Base-by-base conservation (phyloP, 1,140 invertebrate species). In the Lucilia sericata region DNA sequence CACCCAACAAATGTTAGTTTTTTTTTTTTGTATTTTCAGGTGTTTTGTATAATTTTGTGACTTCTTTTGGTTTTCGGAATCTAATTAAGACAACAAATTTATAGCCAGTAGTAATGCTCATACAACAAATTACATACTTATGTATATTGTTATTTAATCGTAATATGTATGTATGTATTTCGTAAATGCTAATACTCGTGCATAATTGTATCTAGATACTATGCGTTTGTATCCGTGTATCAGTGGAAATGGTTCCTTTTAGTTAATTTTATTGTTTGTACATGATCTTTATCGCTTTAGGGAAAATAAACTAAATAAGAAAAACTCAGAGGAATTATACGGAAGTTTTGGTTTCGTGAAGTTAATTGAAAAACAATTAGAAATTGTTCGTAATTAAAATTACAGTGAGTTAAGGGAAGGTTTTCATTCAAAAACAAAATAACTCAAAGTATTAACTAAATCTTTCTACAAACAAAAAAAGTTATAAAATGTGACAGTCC, bases 361-460 rank as follows among this genome's bases (percentile, higher is more conserved):
- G 10, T 17, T 70, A 82, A 82, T 82, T 82, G 51, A 82, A 82
- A 82, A 30, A 36, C 82, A 82, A 82, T 82, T 47, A 25, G n/a
- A 80, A 49, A 51, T 80, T 21, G 19, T 25, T 70, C 8, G 65
- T 25, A 70, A 70, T 70, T 21, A 70, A 70, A 70, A 70, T 12
- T 19, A 70, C 65, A 21, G 51, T 55, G 51, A 3, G 13, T 55
- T 55, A 55, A 55, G 17, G 51, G 17, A 55, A 55, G 12, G 12
- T 55, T 55, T n/a, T 1, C 1, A 55, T 10, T 55, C 5, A 42
- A 42, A 10, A 8, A 30, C 25, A 2, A 30, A 30, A 30, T 30
- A 49, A 12, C 49, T n/a, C n/a, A 14, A 49, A 49, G 49, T 49
- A 49, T 14, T 2, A 49, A 14, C 49, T 49, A 49, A 49, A 2